Evolutionary conservation across 2,888 invertebrate genomes (phyloP).

Genomic region (Cryptops parisi): DNA sequence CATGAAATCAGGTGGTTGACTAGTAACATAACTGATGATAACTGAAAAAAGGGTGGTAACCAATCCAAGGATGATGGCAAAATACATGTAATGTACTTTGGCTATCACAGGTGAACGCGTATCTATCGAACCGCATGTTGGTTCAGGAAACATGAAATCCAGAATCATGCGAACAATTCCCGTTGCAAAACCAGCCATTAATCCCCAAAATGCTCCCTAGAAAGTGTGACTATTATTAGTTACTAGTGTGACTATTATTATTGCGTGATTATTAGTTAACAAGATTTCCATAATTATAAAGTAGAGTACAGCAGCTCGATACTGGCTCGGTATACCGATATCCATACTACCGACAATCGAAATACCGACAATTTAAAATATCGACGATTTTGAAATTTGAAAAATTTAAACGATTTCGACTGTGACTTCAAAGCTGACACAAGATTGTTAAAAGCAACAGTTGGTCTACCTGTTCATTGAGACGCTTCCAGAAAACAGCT

Average conservation of each 20-base stretch:
- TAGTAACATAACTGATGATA: slow-evolving; percentile 26
- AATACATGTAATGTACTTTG: slow-evolving; percentile 36
- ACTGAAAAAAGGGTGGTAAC: slow-evolving; percentile 26
- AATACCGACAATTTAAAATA: too few relatives aligned
- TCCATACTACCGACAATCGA: too few relatives aligned
- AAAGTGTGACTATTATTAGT: too few relatives aligned
- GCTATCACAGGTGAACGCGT: slow-evolving; percentile 29
- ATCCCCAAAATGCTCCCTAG: slow-evolving; percentile 36
- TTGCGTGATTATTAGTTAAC: too few relatives aligned
- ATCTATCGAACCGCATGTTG: slow-evolving; percentile 33
- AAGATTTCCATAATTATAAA: not conserved
- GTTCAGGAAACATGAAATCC: slow-evolving; percentile 32
- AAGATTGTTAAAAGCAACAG: too few relatives aligned
- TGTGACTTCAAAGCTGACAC: too few relatives aligned
- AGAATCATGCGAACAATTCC: slow-evolving; percentile 34
- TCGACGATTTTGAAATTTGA: too few relatives aligned
- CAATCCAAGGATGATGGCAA: slow-evolving; percentile 34
- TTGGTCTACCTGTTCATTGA: slow-evolving; percentile 31
- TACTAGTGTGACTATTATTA: too few relatives aligned
- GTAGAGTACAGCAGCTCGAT: too few relatives aligned
- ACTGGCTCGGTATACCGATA: too few relatives aligned
- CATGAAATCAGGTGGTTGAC: slow-evolving; percentile 22
- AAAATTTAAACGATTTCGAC: too few relatives aligned
- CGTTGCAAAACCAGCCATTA: slow-evolving; percentile 32
- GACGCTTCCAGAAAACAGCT: slow-evolving; percentile 30